These are phyloP conservation scores for Podarcis siculus DNA, from an alignment of 2,797 vertebrate species.

Conservation along the genomic window DNA sequence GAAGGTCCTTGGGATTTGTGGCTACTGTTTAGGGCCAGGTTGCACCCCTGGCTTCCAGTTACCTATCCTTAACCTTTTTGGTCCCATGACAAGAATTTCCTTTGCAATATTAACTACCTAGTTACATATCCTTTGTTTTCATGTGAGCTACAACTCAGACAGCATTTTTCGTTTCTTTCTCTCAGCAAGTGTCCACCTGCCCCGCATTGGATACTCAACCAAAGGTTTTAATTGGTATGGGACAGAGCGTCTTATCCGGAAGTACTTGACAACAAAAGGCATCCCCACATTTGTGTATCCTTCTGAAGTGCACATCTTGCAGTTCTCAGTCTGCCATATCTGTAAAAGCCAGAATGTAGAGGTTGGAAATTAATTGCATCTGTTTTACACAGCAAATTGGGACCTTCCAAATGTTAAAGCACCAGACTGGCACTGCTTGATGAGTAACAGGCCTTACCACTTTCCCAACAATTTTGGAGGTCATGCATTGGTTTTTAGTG, in stretches of 20 bases:
- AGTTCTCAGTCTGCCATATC: not conserved
- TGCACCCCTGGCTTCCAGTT: not conserved
- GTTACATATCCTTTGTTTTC: not conserved
- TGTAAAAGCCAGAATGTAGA: not conserved
- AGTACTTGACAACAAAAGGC: slow-evolving; percentile 85
- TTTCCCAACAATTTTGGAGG: not conserved
- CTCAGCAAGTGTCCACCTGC: slow-evolving; percentile 92
- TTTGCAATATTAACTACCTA: not conserved
- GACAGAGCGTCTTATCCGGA: slow-evolving; percentile 91
- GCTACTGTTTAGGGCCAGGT: too few species aligned
- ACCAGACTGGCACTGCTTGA: not conserved
- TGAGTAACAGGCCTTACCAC: not conserved
- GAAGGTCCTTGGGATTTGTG: not conserved
- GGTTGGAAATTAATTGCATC: not conserved
- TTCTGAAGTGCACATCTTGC: slow-evolving; percentile 45
- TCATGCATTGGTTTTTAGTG: not conserved
- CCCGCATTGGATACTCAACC: slow-evolving; percentile 90
- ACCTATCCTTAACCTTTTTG: not conserved
- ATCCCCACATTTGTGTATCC: slow-evolving; percentile 91
- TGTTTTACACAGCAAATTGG: not conserved
- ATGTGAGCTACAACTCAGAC: slow-evolving; percentile 13
- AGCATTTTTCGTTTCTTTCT: slow-evolving; percentile 11
- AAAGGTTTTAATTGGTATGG: slow-evolving; percentile 96
- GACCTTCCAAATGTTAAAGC: not conserved
- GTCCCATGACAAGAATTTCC: not conserved